Percentiles rank a stretch among this genome's conserved stretches.
Conservation (phyloP, 2,113 vertebrate species). For the Globicephala melas region DNA sequence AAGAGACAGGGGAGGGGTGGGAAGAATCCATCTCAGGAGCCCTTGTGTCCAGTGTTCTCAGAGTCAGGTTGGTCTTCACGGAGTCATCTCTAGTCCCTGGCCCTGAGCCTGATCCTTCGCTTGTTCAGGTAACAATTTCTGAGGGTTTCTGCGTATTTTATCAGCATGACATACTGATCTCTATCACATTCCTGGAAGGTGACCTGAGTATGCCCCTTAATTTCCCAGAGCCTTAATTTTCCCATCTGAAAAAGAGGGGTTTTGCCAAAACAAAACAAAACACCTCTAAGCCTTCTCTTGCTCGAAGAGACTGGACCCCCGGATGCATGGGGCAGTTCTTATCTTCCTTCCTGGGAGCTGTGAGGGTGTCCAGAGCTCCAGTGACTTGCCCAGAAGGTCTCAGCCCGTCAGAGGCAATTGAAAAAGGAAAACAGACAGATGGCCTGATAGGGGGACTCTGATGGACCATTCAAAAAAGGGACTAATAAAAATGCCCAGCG, state of each 20-base stretch:
- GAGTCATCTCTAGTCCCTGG: background rate
- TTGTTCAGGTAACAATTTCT: background rate
- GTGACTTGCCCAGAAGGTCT: background rate
- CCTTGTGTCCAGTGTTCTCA: background rate
- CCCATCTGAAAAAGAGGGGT: background rate
- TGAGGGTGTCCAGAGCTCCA: background rate
- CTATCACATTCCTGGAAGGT: background rate
- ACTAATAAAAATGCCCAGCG: background rate
- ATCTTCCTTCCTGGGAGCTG: background rate
- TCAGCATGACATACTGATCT: background rate
- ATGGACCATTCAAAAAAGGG: background rate
- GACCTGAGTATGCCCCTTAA: background rate
- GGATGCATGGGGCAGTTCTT: background rate
- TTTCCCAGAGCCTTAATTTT: background rate
- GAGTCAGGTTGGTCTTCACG: background rate
- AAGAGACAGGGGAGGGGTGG: conserved; percentile 57
- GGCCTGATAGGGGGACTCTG: background rate
- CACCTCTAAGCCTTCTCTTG: background rate
- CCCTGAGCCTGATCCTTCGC: background rate
- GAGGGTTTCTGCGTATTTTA: background rate
- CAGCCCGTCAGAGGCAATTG: background rate
- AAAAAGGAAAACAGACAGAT: background rate
- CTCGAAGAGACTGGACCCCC: background rate
- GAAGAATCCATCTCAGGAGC: background rate
- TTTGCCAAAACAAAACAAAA: background rate